A percentile compares a stretch with the other conserved stretches of the same genome.
These are phyloP conservation scores for Butastur rufipennis DNA, from an alignment of 2,113 vertebrate genomes.

Conservation along the genomic window DNA sequence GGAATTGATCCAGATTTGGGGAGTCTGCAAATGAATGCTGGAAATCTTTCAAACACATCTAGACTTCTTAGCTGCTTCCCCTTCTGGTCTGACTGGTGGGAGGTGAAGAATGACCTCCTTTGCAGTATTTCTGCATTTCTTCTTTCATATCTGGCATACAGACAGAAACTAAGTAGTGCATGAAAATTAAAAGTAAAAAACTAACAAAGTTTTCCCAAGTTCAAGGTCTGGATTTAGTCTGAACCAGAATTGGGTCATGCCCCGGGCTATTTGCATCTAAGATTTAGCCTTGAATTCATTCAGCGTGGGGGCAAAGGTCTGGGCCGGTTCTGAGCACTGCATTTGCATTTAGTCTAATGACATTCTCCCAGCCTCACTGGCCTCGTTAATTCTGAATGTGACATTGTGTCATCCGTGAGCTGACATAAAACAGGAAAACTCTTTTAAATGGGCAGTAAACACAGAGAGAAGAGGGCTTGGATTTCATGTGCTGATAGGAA, in stretches of 20 bases:
- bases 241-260: constrained; percentile 8
- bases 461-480: neutral
- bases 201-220: constrained; percentile 12
- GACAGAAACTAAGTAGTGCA: constrained; percentile 50
- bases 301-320: constrained; percentile 29
- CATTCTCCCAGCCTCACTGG: neutral
- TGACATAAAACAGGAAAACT: constrained; percentile 19
- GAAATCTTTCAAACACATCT: constrained; percentile 22
- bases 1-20: constrained; percentile 8
- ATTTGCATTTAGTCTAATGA: constrained; percentile 49
- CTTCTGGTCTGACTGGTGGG: neutral
- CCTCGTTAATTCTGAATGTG: constrained; percentile 43
- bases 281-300: constrained; percentile 22
- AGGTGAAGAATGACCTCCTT: constrained; percentile 21
- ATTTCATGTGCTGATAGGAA: neutral
- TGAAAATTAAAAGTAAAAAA: constrained; percentile 45
- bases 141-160: constrained; percentile 38
- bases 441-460: neutral
- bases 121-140: constrained; percentile 45
- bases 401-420: constrained; percentile 9
- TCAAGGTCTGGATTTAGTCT: constrained; percentile 40
- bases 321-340: neutral
- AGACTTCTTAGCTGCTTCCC: neutral
- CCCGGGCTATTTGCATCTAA: neutral
- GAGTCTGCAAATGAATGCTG: constrained; percentile 3